Base-by-base conservation (phyloP, 64 coral and sea anemone genomes). In the Hydrozoanthus tunicans region DNA sequence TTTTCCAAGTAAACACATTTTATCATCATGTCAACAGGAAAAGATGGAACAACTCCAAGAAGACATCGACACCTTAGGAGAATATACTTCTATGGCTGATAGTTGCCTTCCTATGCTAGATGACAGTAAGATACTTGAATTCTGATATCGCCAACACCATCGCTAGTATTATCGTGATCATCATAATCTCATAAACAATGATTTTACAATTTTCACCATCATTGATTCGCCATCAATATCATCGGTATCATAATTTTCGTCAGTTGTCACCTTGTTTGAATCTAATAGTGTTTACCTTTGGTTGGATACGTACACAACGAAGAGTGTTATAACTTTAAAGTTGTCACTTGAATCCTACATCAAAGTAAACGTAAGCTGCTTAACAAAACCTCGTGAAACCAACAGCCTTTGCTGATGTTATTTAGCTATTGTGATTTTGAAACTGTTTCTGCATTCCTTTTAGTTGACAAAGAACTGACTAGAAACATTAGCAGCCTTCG, bases 391-490 rank as follows among this genome's bases (percentile, higher is more conserved):
- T 43, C 32, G 0, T 43, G 32, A 43, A 43, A 43, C 32, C 32
- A 43, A 43, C 32, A 43, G 32, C 32, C 32, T 43, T 43, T 43
- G 32, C 32, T 43, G 32, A 43, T 43, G 0, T 43, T 43, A 43
- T 43, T 43, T 43, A 43, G 32, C 32, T 43, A 43, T 43, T 43
- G 32, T 43, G 32, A 2, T 43, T 43, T 43, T 43, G 32, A 43
- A 43, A 43, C 32, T 43, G 32, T 77, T 15, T 14, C 6, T 79
- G 56, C 12, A 11, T 79, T 64, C 68, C 56, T 86, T 54, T 15
- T 60, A 96, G 94, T 81, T 77, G 89, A 93, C 56, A 82, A 91
- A 77, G 88, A 96, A 62, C 70, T 96, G 14, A 77, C 92, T 12
- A 25, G 81, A 84, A 57, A 78, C 62, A 81, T 93, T 2, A 7